phyloP scores from a whole-genome alignment of 2,113 vertebrate genomes.

The Varanus komodoensis region DNA sequence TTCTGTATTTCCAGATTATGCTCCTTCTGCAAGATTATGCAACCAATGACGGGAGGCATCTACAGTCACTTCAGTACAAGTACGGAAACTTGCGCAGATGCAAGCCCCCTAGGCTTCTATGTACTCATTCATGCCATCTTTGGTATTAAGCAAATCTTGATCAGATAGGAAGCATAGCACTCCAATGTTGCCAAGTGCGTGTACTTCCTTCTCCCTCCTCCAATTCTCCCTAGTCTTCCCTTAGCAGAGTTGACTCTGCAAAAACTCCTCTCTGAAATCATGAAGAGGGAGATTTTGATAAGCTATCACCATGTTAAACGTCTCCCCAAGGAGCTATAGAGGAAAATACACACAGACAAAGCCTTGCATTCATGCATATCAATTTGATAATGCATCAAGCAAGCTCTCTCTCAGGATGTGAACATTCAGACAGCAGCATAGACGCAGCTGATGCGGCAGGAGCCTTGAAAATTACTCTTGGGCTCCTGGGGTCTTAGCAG shows the following conservation, averaged over 20 bases:
- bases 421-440: constrained; percentile 36
- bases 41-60: constrained; percentile 7
- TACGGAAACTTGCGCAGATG: background rate
- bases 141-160: background rate
- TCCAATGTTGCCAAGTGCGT: background rate
- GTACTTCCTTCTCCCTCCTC: background rate
- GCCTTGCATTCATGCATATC: constrained; percentile 43
- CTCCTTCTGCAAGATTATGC: background rate
- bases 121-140: constrained; percentile 6
- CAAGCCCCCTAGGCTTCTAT: background rate
- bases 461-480: constrained; percentile 42
- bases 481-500: constrained; percentile 35
- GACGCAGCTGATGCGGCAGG: constrained; percentile 38
- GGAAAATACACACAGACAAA: constrained; percentile 40
- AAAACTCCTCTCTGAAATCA: constrained; percentile 47
- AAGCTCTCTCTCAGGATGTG: constrained; percentile 46
- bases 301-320: constrained; percentile 42
- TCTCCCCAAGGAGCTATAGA: constrained; percentile 37
- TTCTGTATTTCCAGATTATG: constrained; percentile 23
- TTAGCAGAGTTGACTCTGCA: constrained; percentile 38
- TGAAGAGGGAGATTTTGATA: constrained; percentile 45
- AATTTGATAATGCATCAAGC: constrained; percentile 39
- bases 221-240: background rate
- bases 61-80: background rate
- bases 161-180: constrained; percentile 3